Base-by-base conservation (phyloP, 2,113 vertebrate species). In the Sceloporus tristichus region DNA sequence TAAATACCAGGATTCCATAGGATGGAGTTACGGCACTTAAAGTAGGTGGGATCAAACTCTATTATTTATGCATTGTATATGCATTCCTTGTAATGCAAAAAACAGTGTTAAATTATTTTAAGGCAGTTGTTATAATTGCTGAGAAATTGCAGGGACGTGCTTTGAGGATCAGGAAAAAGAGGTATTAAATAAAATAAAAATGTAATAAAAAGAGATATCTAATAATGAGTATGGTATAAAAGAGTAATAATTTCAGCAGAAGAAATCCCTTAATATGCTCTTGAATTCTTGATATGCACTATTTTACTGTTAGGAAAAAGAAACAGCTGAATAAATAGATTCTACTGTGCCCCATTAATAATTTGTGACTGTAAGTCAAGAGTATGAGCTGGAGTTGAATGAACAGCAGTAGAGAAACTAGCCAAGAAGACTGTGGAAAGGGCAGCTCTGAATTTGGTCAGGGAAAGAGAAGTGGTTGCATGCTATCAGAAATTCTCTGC, bases 261-360 rank as follows among this genome's bases (percentile, higher is more conserved):
- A 85, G 18, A 92, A 6, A 34, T 87, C 77, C 25, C 21, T 25
- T n/a, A 88, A 87, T 56, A 73, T 84, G 88, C 29, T 91, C 87
- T 88, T 88, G 85, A 86, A 91, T 84, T 85, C 75, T 80, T 14
- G 68, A 85, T 75, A 79, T 86, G 84, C 48, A 54, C 88, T 81
- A 81, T 89, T 94, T 95, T 94, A 54, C 82, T 94, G 38, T 79
- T 93, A 71, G 75, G 84, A 94, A 93, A 79, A 95, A 88, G 88
- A 75, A 75, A 56, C 75, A 94, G 90, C 91, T 92, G 91, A 92
- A 92, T 84, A 92, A 96, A 93, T 91, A 94, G 92, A 93, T 89
- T 82, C 93, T 34, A 82, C 25, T 82, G 3, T 16, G 21, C 21
- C 25, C 59, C 59, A 82, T 65, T 82, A 81, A 79, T 79, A 27